Percentiles rank a stretch among this genome's conserved stretches.
phyloP scores from a whole-genome alignment of 1,140 invertebrate genomes.

The Pseudobourletiella spinata region DNA sequence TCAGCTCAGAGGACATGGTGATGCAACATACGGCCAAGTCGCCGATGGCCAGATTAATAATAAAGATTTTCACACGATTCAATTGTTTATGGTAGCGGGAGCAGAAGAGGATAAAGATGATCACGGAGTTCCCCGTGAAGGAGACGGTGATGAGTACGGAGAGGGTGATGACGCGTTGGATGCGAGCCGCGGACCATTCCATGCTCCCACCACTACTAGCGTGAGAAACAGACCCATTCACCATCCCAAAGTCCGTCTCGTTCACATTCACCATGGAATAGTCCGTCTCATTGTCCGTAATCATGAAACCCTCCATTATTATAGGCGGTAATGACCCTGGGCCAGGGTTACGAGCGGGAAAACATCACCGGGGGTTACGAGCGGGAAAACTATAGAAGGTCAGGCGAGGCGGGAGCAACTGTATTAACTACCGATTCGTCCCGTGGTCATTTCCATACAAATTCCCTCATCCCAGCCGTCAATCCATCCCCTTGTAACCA shows the following conservation, averaged over 20 bases:
- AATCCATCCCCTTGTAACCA: no score
- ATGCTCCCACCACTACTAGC: no score
- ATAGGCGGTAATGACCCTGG: no score
- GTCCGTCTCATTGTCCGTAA: not conserved
- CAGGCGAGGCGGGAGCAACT: no score
- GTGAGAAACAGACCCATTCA: not conserved
- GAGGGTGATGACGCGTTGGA: slow-evolving; percentile 43
- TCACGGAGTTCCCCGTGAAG: slow-evolving; percentile 43
- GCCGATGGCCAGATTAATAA: slow-evolving; percentile 44
- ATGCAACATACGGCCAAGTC: slow-evolving; percentile 44
- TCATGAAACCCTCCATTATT: not conserved
- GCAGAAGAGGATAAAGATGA: slow-evolving; percentile 42
- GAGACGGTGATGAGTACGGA: slow-evolving; percentile 42
- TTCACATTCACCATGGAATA: not conserved
- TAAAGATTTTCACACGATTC: slow-evolving; percentile 45
- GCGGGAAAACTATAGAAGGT: no score
- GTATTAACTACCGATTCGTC: no score
- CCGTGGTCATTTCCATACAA: no score
- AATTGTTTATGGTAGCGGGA: slow-evolving; percentile 40
- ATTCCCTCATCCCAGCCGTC: no score
- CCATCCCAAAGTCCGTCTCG: not conserved
- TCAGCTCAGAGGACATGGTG: slow-evolving; percentile 45
- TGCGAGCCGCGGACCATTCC: slow-evolving; percentile 12
- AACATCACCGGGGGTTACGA: no score
- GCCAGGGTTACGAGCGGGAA: no score